These are phyloP conservation scores for Caloenas nicobarica DNA, from an alignment of 2,113 vertebrate genomes.

Conservation along the genomic window DNA sequence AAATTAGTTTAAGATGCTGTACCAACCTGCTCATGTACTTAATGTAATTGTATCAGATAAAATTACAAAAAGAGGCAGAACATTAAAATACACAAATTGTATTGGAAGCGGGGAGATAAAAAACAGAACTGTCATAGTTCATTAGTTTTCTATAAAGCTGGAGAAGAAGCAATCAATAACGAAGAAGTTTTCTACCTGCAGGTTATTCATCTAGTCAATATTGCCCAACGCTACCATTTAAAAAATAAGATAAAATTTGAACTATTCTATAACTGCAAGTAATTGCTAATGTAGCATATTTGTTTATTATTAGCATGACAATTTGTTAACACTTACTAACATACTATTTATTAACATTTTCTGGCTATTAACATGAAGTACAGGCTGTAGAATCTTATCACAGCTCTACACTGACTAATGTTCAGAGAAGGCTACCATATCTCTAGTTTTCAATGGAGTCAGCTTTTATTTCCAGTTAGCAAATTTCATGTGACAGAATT, in stretches of 20 bases:
- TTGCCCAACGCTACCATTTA: background rate
- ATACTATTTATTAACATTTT: background rate
- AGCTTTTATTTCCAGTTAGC: background rate
- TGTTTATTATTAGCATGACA: background rate
- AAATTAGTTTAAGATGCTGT: background rate
- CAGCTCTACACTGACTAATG: background rate
- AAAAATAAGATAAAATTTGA: background rate
- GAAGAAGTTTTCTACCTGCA: background rate
- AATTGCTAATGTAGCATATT: background rate
- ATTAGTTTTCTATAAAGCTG: background rate
- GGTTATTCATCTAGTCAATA: background rate
- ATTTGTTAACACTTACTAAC: background rate
- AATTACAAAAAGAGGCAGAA: background rate
- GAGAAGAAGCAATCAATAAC: background rate
- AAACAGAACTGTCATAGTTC: background rate
- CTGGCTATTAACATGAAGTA: background rate
- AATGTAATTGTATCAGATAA: slow-evolving; percentile 2
- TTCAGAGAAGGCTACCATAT: background rate
- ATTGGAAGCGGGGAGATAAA: background rate
- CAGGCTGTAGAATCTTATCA: background rate
- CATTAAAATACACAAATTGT: background rate
- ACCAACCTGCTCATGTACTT: background rate
- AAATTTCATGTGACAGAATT: background rate
- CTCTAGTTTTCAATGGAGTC: background rate
- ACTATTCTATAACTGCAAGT: background rate